These are phyloP conservation scores for Aporrectodea caliginosa DNA, from an alignment of 1,140 invertebrate genomes.

Conservation along the genomic window DNA sequence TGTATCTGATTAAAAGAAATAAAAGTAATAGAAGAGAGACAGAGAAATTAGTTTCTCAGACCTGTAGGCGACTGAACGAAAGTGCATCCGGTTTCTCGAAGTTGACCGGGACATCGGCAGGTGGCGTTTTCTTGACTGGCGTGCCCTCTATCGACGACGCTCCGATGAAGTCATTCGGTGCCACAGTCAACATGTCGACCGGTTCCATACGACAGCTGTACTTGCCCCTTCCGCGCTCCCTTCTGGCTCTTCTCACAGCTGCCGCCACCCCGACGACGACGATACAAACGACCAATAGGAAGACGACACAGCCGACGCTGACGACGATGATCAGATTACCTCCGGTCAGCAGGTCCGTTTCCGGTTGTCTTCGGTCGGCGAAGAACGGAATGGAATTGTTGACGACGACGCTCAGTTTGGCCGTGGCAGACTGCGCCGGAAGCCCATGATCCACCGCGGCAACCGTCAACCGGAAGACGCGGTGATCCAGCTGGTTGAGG, in stretches of 20 bases:
- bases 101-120: neutral
- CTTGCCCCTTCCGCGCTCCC: neutral
- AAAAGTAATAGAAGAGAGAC: too few species aligned
- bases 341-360: neutral
- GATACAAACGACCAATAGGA: neutral
- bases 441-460: constrained; percentile 85
- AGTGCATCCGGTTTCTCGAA: neutral
- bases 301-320: neutral
- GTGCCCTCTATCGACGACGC: neutral
- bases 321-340: neutral
- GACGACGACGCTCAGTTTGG: constrained; percentile 9
- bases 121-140: neutral
- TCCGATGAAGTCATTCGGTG: neutral
- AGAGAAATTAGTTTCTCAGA: too few species aligned
- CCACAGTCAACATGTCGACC: neutral
- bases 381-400: neutral
- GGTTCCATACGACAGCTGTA: neutral
- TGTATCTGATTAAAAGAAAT: too few species aligned
- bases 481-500: neutral
- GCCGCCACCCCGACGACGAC: neutral
- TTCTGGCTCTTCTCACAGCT: neutral
- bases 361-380: neutral
- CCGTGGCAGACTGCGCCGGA: constrained; percentile 68
- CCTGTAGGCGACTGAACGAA: neutral
- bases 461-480: constrained; percentile 71